Conservation (phyloP, 23 tunicate genomes). For the Styela plicata region DNA sequence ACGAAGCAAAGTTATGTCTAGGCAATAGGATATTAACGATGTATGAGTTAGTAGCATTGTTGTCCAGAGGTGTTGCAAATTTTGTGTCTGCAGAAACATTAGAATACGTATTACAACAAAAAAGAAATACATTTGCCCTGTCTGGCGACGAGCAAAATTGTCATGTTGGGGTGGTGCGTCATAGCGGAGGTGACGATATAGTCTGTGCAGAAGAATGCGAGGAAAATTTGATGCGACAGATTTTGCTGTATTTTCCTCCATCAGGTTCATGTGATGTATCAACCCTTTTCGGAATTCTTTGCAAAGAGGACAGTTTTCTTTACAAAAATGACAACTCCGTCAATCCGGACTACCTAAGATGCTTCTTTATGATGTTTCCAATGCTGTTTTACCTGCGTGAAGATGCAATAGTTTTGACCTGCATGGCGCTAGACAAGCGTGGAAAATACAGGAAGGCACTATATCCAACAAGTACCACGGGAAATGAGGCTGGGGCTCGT, state of each 20-base stretch:
- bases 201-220: background rate
- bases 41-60: background rate
- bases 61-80: background rate
- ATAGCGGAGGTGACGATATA: background rate
- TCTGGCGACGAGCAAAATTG: background rate
- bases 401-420: slow-evolving; percentile 4
- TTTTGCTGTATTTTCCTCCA: slow-evolving; percentile 15
- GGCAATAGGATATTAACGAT: background rate
- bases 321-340: background rate
- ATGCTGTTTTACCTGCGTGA: slow-evolving; percentile 8
- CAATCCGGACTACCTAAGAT: background rate
- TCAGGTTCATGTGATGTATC: slow-evolving; percentile 7
- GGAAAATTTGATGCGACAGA: slow-evolving; percentile 5
- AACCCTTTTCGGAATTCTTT: background rate
- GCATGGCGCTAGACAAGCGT: slow-evolving; percentile 15
- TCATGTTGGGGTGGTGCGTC: background rate
- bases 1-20: background rate
- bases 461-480: background rate
- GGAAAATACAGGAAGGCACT: background rate
- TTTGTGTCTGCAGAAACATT: slow-evolving; percentile 4
- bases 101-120: slow-evolving; percentile 2
- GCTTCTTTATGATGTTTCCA: slow-evolving; percentile 9
- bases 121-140: background rate
- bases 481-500: background rate
- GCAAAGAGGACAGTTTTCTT: background rate